A percentile compares a stretch with the other conserved stretches of the same genome.
Evolutionary conservation across 2,888 invertebrate genomes (phyloP).

Genomic region (Lepidochrysops patricia): DNA sequence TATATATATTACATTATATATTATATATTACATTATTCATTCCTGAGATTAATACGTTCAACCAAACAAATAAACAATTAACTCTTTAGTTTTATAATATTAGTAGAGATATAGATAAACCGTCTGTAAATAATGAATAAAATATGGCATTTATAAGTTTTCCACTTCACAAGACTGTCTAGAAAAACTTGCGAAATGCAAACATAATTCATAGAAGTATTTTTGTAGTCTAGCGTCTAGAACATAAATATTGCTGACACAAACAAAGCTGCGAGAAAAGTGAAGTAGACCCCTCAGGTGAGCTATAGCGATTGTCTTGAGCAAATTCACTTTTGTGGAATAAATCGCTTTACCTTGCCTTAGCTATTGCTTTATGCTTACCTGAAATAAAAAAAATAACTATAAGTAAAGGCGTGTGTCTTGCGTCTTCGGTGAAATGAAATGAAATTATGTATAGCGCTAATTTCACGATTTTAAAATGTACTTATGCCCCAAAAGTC

Average conservation of each 20-base stretch:
- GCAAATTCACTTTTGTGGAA: not conserved
- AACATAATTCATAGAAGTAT: not conserved
- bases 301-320: not conserved
- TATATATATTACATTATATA: too few species aligned
- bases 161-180: not conserved
- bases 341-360: not conserved
- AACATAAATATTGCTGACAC: not conserved
- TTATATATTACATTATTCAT: too few species aligned
- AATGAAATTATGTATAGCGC: too few species aligned
- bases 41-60: too few species aligned
- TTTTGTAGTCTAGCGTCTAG: not conserved
- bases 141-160: too few species aligned
- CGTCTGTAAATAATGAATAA: too few species aligned
- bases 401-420: not conserved
- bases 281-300: constrained; percentile 1
- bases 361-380: not conserved
- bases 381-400: not conserved
- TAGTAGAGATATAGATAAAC: too few species aligned
- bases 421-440: too few species aligned
- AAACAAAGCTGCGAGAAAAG: not conserved
- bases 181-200: not conserved
- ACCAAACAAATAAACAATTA: too few species aligned
- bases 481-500: too few species aligned
- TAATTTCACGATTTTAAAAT: too few species aligned
- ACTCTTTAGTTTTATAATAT: too few species aligned